phyloP scores from a whole-genome alignment of 1,140 invertebrate genomes.

The Linepithema humile region DNA sequence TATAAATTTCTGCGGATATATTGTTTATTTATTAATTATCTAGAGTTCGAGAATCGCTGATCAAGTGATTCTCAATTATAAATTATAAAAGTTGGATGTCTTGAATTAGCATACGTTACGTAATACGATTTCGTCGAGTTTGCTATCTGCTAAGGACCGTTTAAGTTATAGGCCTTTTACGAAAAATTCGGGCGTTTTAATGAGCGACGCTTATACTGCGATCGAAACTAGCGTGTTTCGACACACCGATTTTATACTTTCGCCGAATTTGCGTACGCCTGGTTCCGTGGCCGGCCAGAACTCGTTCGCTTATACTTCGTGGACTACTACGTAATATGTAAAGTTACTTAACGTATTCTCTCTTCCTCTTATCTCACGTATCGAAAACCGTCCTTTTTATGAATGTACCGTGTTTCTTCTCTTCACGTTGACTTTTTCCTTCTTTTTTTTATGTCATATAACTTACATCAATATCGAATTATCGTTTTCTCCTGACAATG shows the following conservation, averaged over 20 bases:
- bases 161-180: background rate
- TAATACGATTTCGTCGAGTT: constrained; percentile 33
- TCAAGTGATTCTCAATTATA: background rate
- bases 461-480: background rate
- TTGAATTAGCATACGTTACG: constrained; percentile 35
- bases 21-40: constrained; percentile 14
- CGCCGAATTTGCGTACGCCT: background rate
- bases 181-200: constrained; percentile 26
- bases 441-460: background rate
- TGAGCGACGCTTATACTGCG: background rate
- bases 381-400: background rate
- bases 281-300: constrained; percentile 1
- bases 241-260: constrained; percentile 17
- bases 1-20: background rate
- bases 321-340: constrained; percentile 33
- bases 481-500: background rate
- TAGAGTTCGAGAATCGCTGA: background rate
- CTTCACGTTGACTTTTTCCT: background rate
- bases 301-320: constrained; percentile 38
- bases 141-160: background rate
- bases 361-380: background rate
- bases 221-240: background rate
- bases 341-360: constrained; percentile 42
- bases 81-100: constrained; percentile 10
- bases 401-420: too few species aligned